Evolutionary conservation across 1,140 invertebrate species (phyloP).

Genomic region (Aphidius ervi): DNA sequence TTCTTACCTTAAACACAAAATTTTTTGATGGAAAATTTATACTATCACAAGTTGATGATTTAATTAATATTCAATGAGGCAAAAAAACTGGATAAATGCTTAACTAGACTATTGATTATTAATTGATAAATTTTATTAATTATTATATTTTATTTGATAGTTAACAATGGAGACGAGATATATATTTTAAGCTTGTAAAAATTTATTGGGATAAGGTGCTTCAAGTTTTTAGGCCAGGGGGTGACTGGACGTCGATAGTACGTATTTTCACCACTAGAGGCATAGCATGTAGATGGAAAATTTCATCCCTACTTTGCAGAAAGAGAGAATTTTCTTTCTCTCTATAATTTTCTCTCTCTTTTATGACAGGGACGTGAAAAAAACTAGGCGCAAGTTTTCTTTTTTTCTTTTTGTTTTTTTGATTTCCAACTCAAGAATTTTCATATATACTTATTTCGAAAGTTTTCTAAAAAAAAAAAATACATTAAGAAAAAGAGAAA

Average conservation of each 20-base stretch:
- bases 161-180: too few species aligned
- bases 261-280: slow-evolving; percentile 35
- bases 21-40: too few species aligned
- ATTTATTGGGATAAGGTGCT: slow-evolving; percentile 25
- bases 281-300: slow-evolving; percentile 18
- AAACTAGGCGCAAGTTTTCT: slow-evolving; percentile 9
- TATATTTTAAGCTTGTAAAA: too few species aligned
- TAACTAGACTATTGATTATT: not conserved
- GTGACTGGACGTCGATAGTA: slow-evolving; percentile 38
- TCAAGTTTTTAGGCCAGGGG: slow-evolving; percentile 37
- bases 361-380: slow-evolving; percentile 18
- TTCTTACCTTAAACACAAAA: too few species aligned
- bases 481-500: too few species aligned
- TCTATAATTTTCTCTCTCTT: not conserved
- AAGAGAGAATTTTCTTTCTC: not conserved
- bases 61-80: too few species aligned
- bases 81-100: not conserved
- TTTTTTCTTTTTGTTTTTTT: not conserved
- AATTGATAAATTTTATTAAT: too few species aligned
- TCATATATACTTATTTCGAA: too few species aligned
- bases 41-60: too few species aligned
- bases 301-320: slow-evolving; percentile 7
- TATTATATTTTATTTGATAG: too few species aligned
- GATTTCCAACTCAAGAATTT: too few species aligned
- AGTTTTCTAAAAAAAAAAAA: too few species aligned